Evolutionary conservation across 53 echinoderm and acorn worm genomes (phyloP), one percentile per base, ranked within the genome.

Genomic region (Echinometra lucunter): DNA sequence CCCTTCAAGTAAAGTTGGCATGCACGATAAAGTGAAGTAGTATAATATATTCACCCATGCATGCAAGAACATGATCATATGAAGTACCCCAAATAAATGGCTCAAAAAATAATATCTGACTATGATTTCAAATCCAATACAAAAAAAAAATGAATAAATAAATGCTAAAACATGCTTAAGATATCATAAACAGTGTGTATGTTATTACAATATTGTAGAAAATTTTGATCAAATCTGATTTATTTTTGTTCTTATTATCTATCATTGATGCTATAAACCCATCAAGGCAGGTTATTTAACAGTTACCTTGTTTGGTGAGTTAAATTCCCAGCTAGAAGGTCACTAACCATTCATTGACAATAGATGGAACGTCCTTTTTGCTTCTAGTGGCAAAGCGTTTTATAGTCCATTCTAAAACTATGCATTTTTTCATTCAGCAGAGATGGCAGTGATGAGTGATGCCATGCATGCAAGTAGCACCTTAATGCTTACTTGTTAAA

Each of bases 381-480:
- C 30, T 69, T 34, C 32, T 19, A 32, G 3, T 12, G 69, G 32
- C 34, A 4, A 69, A 32, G 23, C 21, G 11, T 63, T 63, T 63
- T 63, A 19, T 18, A 63, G 56, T 63, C 53, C 23, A 63, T 63
- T 12, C 63, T 63, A 0, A 9, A 53, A 21, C 63, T 63, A 23
- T 63, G 23, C 63, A 63, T 63, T 18, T 16, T 0, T 63, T 15
- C 21, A 23, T 63, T 23, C 23, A 63, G 63, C 63, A 63, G 63
- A 4, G 19, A 63, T 5, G 30, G 69, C 7, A 40, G 63, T 78
- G 42, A 23, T 78, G 78, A 78, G 1, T 0, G 78, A n/a, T 85
- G 49, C 85, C n/a, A 42, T 85, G 28, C 85, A 85, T 85, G 85
- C 85, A 85, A 28, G 28, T 45, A 85, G 30, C 45, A 85, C 8